A percentile compares a stretch with the other conserved stretches of the same genome.
These are phyloP conservation scores for Xylocopa sonorina DNA, from an alignment of 1,140 invertebrate species.

Conservation along the genomic window DNA sequence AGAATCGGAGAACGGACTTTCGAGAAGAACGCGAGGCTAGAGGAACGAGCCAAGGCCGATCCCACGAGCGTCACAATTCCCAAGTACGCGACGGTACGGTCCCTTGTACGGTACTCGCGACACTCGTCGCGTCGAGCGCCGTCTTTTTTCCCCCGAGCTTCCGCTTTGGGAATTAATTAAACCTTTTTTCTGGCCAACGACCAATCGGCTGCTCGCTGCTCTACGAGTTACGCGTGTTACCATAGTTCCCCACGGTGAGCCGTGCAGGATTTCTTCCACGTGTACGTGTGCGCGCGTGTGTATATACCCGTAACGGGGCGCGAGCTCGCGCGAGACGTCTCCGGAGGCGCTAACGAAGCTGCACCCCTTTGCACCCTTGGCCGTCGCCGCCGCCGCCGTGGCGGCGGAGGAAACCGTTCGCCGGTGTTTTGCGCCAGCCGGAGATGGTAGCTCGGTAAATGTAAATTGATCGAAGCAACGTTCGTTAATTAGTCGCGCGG, in stretches of 20 bases:
- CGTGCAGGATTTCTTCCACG: too few species aligned
- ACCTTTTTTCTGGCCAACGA: not conserved
- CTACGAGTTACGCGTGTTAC: too few species aligned
- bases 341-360: constrained; percentile 67
- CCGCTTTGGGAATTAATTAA: constrained; percentile 29
- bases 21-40: not conserved
- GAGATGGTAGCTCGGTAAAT: constrained; percentile 57
- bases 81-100: not conserved
- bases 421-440: constrained; percentile 40
- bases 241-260: not conserved
- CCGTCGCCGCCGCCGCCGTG: not conserved
- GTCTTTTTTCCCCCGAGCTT: not conserved
- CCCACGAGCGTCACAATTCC: too few species aligned
- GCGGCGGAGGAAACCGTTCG: constrained; percentile 7
- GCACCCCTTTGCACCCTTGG: constrained; percentile 50
- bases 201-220: too few species aligned
- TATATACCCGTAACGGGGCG: constrained; percentile 38
- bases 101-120: not conserved
- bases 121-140: not conserved
- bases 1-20: too few species aligned
- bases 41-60: not conserved
- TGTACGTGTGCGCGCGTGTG: not conserved
- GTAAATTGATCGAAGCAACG: constrained; percentile 71
- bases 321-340: constrained; percentile 41
- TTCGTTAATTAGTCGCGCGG: constrained; percentile 73